These are phyloP conservation scores for Amphimedon queenslandica DNA, from an alignment of 37 sponge, comb jelly and placozoan species.

Conservation along the genomic window DNA sequence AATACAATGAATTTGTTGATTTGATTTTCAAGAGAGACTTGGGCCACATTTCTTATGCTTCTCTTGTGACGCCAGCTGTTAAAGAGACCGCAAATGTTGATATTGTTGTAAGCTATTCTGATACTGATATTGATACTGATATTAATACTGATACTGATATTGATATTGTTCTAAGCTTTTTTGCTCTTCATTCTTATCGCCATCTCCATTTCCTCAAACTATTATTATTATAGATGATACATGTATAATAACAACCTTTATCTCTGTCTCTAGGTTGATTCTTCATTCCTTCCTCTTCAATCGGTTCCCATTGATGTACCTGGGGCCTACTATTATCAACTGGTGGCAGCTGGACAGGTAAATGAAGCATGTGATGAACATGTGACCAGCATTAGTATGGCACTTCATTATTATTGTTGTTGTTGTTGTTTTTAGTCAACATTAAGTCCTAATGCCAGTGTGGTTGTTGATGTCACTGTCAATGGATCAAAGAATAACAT, in stretches of 20 bases:
- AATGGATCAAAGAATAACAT: slow-evolving; percentile 62
- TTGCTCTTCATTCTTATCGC: no score
- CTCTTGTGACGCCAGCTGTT: slow-evolving; percentile 2
- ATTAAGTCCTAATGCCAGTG: slow-evolving; percentile 8
- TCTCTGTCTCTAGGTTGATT: no score
- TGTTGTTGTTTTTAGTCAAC: no score
- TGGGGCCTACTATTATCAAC: slow-evolving; percentile 45
- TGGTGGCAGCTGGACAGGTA: slow-evolving; percentile 35
- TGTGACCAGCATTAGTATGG: not conserved
- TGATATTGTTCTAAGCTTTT: no score
- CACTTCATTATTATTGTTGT: not conserved
- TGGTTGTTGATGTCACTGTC: slow-evolving; percentile 62
- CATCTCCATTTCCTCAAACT: no score
- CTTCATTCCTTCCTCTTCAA: no score
- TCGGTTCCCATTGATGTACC: slow-evolving; percentile 35
- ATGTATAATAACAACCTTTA: no score
- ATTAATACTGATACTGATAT: no score
- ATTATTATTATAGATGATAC: no score
- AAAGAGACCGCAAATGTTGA: slow-evolving; percentile 11
- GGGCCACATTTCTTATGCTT: slow-evolving; percentile 30
- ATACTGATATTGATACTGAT: no score
- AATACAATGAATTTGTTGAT: slow-evolving; percentile 11
- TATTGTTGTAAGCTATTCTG: slow-evolving; percentile 35
- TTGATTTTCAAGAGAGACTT: not conserved
- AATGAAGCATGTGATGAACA: not conserved